These are phyloP conservation scores for Hapalemur alaotrensis DNA, from an alignment of 2,797 vertebrate species.

Conservation along the genomic window DNA sequence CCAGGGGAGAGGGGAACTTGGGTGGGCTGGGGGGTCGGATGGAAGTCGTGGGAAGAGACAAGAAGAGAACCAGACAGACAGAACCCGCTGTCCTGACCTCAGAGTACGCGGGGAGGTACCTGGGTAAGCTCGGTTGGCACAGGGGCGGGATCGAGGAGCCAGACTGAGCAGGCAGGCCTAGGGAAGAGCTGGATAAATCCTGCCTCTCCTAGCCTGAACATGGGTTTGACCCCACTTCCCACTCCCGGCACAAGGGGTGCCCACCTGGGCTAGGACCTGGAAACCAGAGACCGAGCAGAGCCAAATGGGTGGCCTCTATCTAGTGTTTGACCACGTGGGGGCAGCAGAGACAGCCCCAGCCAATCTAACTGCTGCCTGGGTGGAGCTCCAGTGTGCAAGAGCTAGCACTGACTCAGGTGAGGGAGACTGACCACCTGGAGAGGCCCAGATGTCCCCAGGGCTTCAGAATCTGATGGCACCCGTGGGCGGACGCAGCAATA, in stretches of 20 bases:
- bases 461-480: background rate
- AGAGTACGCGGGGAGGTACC: background rate
- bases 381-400: background rate
- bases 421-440: background rate
- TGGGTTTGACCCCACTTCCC: background rate
- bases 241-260: background rate
- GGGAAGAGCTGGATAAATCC: background rate
- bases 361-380: background rate
- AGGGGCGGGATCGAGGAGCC: background rate
- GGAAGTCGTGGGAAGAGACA: background rate
- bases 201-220: background rate
- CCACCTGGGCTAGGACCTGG: background rate
- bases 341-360: slow-evolving; percentile 41
- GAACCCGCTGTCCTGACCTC: background rate
- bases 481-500: background rate
- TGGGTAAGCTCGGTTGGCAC: background rate
- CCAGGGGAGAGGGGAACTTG: background rate
- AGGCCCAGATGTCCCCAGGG: background rate
- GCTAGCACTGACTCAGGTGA: background rate
- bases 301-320: accelerated
- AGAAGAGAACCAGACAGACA: background rate
- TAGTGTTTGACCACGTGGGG: slow-evolving; percentile 21
- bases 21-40: background rate
- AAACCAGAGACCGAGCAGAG: background rate
- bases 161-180: background rate